phyloP scores from a whole-genome alignment of 2,888 invertebrate species.

The Drosophila gaucha region DNA sequence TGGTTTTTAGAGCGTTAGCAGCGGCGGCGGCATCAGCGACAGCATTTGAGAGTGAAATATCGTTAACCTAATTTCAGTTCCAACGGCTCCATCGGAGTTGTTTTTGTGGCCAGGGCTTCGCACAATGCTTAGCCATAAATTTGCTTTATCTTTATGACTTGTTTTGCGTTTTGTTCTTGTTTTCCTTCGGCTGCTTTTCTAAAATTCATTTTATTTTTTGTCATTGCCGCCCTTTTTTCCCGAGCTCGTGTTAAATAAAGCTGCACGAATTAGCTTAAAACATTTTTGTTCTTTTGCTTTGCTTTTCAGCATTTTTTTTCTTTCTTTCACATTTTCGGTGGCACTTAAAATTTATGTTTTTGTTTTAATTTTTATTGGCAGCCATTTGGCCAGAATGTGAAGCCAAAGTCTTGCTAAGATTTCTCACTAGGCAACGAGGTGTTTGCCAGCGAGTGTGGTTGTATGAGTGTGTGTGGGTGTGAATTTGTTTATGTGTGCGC shows the following conservation, averaged over 20 bases:
- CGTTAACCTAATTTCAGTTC: slow-evolving; percentile 82
- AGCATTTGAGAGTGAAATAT: slow-evolving; percentile 73
- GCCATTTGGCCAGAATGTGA: slow-evolving; percentile 42
- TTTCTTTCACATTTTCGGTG: slow-evolving; percentile 12
- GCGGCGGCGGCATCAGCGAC: slow-evolving; percentile 35
- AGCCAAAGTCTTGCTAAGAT: slow-evolving; percentile 36
- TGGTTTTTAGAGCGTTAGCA: slow-evolving; percentile 38
- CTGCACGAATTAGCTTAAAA: slow-evolving; percentile 63
- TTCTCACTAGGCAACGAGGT: slow-evolving; percentile 25
- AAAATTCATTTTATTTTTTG: slow-evolving; percentile 46
- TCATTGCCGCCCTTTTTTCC: slow-evolving; percentile 36
- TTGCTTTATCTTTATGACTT: slow-evolving; percentile 67
- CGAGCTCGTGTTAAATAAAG: slow-evolving; percentile 44
- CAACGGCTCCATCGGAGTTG: slow-evolving; percentile 31
- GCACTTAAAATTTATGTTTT: slow-evolving; percentile 50
- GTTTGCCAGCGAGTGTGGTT: not conserved
- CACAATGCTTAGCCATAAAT: slow-evolving; percentile 62
- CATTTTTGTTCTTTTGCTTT: slow-evolving; percentile 22
- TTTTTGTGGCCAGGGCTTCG: slow-evolving; percentile 52
- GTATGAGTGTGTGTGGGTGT: slow-evolving; percentile 25
- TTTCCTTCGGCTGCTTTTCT: slow-evolving; percentile 29
- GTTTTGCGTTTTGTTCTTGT: slow-evolving; percentile 47
- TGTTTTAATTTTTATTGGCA: slow-evolving; percentile 61
- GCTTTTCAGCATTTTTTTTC: slow-evolving; percentile 15
- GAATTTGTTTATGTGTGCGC: slow-evolving; percentile 44